Percentiles rank a stretch among this genome's conserved stretches.
Evolutionary conservation across 2,797 vertebrate genomes (phyloP).

Genomic region (Darevskia nairensis): DNA sequence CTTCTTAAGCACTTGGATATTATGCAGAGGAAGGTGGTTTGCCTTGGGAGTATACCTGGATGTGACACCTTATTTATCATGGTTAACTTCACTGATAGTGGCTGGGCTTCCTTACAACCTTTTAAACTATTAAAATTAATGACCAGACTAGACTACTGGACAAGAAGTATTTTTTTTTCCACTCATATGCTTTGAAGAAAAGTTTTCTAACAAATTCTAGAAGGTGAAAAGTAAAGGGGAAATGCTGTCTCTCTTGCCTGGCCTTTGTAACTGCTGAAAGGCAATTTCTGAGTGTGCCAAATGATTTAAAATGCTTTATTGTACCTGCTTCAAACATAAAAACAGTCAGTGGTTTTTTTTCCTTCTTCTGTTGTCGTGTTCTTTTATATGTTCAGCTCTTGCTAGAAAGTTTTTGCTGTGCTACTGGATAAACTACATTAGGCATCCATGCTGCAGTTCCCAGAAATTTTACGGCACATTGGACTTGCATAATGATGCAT

Average conservation of each 20-base stretch:
- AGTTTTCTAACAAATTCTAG: constrained; percentile 38
- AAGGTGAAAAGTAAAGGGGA: constrained; percentile 58
- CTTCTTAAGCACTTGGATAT: constrained; percentile 35
- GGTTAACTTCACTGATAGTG: background rate
- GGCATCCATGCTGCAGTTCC: constrained; percentile 46
- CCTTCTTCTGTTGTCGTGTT: constrained; percentile 35
- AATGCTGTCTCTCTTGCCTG: constrained; percentile 68
- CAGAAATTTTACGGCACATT: constrained; percentile 33
- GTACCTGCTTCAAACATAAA: constrained; percentile 60
- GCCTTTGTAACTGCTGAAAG: constrained; percentile 56
- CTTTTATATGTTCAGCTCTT: constrained; percentile 55
- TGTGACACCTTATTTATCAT: background rate
- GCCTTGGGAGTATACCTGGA: constrained; percentile 25
- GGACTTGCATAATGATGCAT: constrained; percentile 48
- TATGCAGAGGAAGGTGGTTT: background rate
- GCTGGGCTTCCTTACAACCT: constrained; percentile 31
- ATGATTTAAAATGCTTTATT: constrained; percentile 75
- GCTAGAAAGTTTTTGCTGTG: constrained; percentile 48
- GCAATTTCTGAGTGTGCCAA: constrained; percentile 68
- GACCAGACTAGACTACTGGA: background rate
- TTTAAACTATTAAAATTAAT: constrained; percentile 59
- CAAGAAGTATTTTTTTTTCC: background rate
- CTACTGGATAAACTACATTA: constrained; percentile 57
- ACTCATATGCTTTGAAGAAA: constrained; percentile 46
- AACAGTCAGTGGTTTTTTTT: constrained; percentile 42